Base-by-base conservation (phyloP, 53 echinoderm and acorn worm species). In the Temnopleurus reevesii region DNA sequence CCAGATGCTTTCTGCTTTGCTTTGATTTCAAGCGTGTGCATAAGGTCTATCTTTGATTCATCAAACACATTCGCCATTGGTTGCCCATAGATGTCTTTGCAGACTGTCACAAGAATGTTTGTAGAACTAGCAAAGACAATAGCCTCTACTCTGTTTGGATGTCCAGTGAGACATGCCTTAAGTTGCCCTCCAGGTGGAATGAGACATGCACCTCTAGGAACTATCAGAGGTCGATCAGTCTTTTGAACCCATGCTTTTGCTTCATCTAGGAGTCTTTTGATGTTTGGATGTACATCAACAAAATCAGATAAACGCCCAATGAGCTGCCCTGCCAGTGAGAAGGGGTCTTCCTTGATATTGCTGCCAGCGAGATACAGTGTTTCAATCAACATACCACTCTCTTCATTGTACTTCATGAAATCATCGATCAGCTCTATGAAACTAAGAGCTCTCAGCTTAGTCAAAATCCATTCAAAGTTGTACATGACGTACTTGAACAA, bases 181-280 rank as follows among this genome's bases (percentile, higher is more conserved):
- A 96, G 46, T 10, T 95, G 96, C 35, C 96, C 96, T 43, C 96
- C 96, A 3, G 96, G 95, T 35, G 93, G 94, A 41, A 95, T 94
- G 53, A 96, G 89, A 55, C 94, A 96, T 17, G 91, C 89, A 27
- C 92, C 83, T 4, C 93, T 82, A 6, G 96, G 96, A 21, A 92
- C 81, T 38, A 96, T 89, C 12, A 95, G 24, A 36, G 96, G 90
- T 9, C 38, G 85, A 13, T 29, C 8, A 26, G 89, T 93, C 41
- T 31, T 91, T 12, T 57, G 53, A 0, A 91, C 79, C 96, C 96
- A 96, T 1, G 85, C 19, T 31, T 77, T 87, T 3, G 95, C 93
- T 65, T 91, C 93, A 1, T 63, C 59, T 41, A 96, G 63, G 5
- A 96, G 82, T 35, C 38, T 56, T 28, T 45, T 71, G 30, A 96